Evolutionary conservation across 1,140 invertebrate species (phyloP), one percentile per base, ranked within the genome.

Genomic region (Sycophaga agraensis): DNA sequence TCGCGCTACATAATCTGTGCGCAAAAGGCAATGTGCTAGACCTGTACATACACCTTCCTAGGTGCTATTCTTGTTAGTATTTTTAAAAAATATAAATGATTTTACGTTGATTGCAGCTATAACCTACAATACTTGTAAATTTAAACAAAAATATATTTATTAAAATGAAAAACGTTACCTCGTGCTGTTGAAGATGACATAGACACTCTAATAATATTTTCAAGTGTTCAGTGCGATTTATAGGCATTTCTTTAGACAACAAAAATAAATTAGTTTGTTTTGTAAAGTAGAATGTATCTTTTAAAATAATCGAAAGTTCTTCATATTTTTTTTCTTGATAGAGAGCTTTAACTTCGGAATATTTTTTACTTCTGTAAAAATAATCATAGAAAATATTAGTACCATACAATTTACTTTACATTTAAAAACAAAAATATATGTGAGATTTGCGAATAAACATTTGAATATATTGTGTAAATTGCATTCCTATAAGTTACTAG

Each of bases 171-270:
- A 62, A 66, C 50, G 59, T 48, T 63, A 73, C 75, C 67, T 82
- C 75, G 54, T 80, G 80, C 21, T 83, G 75, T 43, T 82, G 70
- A 14, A 85, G 66, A 22, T 84, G 77, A 85, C 87, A 89, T 14
- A 91, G 81, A n/a, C 87, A 85, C 63, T 93, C 88, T 51, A 92
- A 78, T 46, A 94, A 79, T 63, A 92, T 78, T 21, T 81, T 69
- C 8, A 88, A 70, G 67, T 88, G 87, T 34, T 82, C 74, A 35
- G 81, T 80, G 22, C 86, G 76, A 63, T 86, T 82, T 2, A 80
- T 70, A 11, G 80, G 72, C 8, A 76, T 67, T 60, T 76, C 73
- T 16, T 68, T 70, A 5, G 65, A 66, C 0, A 69, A 67, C 12
- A 71, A 49, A 17, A 73, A 64, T 28, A 73, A 68, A 59, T 73